phyloP scores from a whole-genome alignment of 2,888 invertebrate genomes.

The Troglohyphantes excavatus region DNA sequence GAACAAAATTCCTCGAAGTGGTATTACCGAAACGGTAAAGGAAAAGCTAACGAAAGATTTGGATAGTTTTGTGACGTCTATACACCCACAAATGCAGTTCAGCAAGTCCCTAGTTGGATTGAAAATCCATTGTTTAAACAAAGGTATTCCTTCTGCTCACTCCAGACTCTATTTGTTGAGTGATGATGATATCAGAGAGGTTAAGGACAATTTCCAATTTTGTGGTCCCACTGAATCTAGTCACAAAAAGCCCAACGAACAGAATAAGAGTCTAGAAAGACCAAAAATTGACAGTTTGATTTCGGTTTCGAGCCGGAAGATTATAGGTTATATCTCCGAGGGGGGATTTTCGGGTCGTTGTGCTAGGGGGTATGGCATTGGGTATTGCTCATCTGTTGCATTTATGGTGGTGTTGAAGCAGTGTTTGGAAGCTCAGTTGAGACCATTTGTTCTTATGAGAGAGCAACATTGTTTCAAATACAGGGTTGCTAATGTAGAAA shows the following conservation, averaged over 20 bases:
- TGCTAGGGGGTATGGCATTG: conserved; percentile 54
- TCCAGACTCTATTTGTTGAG: conserved; percentile 52
- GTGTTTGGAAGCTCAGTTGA: conserved; percentile 23
- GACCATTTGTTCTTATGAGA: conserved; percentile 47
- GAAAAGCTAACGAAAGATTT: neutral
- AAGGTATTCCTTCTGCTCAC: conserved; percentile 54
- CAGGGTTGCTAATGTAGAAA: conserved; percentile 47
- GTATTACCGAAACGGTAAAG: neutral
- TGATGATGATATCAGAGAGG: conserved; percentile 29
- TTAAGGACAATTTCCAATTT: conserved; percentile 28
- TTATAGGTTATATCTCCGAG: conserved; percentile 70
- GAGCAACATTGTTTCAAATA: conserved; percentile 70
- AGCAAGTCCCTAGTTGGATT: conserved; percentile 41
- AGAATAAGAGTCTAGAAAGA: conserved; percentile 1
- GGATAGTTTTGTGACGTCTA: neutral
- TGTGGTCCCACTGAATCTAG: conserved; percentile 61
- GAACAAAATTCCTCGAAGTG: neutral
- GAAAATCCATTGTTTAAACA: conserved; percentile 14
- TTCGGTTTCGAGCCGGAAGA: conserved; percentile 40
- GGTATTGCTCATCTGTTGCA: conserved; percentile 66
- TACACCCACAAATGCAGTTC: conserved; percentile 3
- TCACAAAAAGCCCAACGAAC: neutral
- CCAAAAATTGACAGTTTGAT: conserved; percentile 47
- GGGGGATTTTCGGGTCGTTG: conserved; percentile 61
- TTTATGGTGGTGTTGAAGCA: conserved; percentile 28